Percentiles rank a stretch among this genome's conserved stretches.
These are phyloP conservation scores for Caenorhabditis imperialis DNA, from an alignment of 2,888 invertebrate genomes.

Conservation along the genomic window DNA sequence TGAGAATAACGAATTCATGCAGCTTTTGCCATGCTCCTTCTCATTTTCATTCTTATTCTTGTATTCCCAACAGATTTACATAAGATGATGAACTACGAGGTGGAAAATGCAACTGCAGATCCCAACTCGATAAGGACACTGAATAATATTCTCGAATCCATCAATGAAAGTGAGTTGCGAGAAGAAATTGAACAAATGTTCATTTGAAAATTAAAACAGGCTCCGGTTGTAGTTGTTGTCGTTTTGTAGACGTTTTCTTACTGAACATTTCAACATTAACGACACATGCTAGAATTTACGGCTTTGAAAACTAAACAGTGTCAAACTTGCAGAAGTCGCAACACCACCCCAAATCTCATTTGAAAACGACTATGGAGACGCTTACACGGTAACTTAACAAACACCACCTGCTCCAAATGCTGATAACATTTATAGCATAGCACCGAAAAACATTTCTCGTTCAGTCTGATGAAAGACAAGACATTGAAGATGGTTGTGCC, in stretches of 20 bases:
- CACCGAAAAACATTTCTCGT: slow-evolving; percentile 40
- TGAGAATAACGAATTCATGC: slow-evolving; percentile 15
- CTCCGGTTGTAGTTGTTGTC: too few relatives aligned
- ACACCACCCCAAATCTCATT: slow-evolving; percentile 38
- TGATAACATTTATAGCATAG: slow-evolving; percentile 44
- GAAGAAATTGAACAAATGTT: not conserved
- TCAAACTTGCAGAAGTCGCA: slow-evolving; percentile 36
- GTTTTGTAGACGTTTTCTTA: not conserved
- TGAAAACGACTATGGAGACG: slow-evolving; percentile 49
- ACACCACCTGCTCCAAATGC: too few relatives aligned
- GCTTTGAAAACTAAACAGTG: too few relatives aligned
- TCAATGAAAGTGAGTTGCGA: slow-evolving; percentile 44
- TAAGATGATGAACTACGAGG: slow-evolving; percentile 17
- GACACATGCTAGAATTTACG: too few relatives aligned
- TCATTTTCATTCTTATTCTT: slow-evolving; percentile 8
- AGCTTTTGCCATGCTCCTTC: slow-evolving; percentile 9
- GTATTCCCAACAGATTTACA: slow-evolving; percentile 17
- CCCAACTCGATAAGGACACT: slow-evolving; percentile 46
- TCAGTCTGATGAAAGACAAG: slow-evolving; percentile 33
- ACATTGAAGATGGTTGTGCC: slow-evolving; percentile 64
- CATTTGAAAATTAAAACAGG: too few relatives aligned
- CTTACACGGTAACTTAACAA: slow-evolving; percentile 35
- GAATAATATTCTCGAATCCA: slow-evolving; percentile 51
- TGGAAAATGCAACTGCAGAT: slow-evolving; percentile 38
- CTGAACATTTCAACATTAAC: too few relatives aligned